Evolutionary conservation across 2,113 vertebrate genomes (phyloP), one percentile per base, ranked within the genome.

Genomic region (Urocitellus parryii): DNA sequence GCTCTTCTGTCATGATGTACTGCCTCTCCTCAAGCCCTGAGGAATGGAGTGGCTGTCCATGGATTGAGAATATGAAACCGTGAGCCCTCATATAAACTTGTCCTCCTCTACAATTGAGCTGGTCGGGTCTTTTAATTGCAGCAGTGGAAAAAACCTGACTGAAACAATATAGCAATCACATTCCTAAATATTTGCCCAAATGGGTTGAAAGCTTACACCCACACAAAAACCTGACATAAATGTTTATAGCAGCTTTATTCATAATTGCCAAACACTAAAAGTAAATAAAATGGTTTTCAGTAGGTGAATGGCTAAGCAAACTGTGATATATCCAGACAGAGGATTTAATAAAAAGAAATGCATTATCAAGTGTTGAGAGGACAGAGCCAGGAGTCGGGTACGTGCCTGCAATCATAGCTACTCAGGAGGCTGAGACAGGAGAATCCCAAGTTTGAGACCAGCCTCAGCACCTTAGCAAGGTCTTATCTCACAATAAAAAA

Each of bases 111-210:
- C 12, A 13, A 51, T 51, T 51, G 12, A 51, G 48, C 48, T 51
- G 48, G 48, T 13, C 2, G 2, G 48, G 48, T 51, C 48, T 51
- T 51, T 51, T 51, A 51, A 12, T 51, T 51, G 12, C 48, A 51
- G 48, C 48, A 51, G 48, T 13, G 12, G 13, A 51, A 51, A 51
- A 51, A 51, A 51, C 12, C 48, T 13, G 48, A 51, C 48, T 51
- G 12, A 13, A 51, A 13, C 48, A 51, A 51, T 51, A 25, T 24
- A 91, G 74, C 32, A 42, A 58, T 45, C 32, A 16, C 5, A 34
- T 24, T 80, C 39, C 42, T 70, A 63, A 27, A 29, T 76, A 80
- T 84, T 91, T 91, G 91, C 48, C 22, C 48, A 93, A 91, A 93
- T n/a, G n/a, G 91, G 51, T 13, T 18, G 29, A 96, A 80, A 91